Percentiles rank a stretch among this genome's conserved stretches.
These are phyloP conservation scores for Dromococcyx pavoninus DNA, from an alignment of 2,797 vertebrate species.

Conservation along the genomic window DNA sequence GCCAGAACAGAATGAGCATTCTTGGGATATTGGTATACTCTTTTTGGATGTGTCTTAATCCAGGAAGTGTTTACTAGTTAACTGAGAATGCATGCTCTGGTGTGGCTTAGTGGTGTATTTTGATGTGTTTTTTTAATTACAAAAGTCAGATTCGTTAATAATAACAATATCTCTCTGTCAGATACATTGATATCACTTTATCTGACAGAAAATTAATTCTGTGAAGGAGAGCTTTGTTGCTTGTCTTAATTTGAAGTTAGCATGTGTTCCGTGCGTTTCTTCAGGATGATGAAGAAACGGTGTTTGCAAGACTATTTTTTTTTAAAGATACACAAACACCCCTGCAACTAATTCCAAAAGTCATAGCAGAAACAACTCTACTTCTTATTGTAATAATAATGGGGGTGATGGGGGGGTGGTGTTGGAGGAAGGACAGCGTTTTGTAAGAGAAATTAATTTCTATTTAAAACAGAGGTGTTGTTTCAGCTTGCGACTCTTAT, in stretches of 20 bases:
- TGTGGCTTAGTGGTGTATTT: constrained; percentile 48
- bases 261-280: constrained; percentile 44
- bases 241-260: constrained; percentile 42
- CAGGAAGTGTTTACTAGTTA: constrained; percentile 58
- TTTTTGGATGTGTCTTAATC: constrained; percentile 52
- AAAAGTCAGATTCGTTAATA: background rate
- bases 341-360: constrained; percentile 46
- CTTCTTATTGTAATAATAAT: background rate
- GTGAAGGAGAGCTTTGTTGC: constrained; percentile 19
- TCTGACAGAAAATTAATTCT: constrained; percentile 15
- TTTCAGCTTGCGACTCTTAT: constrained; percentile 50
- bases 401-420: background rate
- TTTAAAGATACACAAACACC: background rate
- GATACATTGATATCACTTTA: background rate
- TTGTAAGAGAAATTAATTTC: background rate
- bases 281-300: constrained; percentile 1
- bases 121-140: background rate
- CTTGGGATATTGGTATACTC: constrained; percentile 48
- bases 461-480: constrained; percentile 17
- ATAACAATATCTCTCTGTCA: background rate
- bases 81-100: constrained; percentile 65
- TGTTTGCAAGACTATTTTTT: background rate
- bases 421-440: background rate
- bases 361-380: constrained; percentile 47
- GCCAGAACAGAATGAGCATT: constrained; percentile 61